Evolutionary conservation across 1,140 invertebrate species (phyloP).

Genomic region (Sweltsa coloradensis): DNA sequence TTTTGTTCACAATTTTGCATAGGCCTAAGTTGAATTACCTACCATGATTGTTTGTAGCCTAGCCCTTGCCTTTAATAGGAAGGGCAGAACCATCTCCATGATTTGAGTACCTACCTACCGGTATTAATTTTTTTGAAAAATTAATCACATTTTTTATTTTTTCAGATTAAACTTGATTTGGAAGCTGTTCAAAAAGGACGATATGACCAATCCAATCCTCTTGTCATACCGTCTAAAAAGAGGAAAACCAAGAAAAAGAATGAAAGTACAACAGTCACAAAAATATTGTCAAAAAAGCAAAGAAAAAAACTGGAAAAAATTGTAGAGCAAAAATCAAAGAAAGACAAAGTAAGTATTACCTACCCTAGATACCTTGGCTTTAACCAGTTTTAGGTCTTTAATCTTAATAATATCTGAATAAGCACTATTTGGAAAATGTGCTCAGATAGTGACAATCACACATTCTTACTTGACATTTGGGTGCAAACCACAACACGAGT

Average conservation of each 20-base stretch:
- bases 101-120: no score
- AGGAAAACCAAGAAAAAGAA: conserved; percentile 55
- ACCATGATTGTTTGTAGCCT: no score
- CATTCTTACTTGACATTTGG: neutral
- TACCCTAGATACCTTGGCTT: neutral
- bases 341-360: conserved; percentile 56
- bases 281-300: conserved; percentile 74
- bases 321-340: conserved; percentile 78
- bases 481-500: neutral
- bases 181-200: conserved; percentile 36
- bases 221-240: conserved; percentile 73
- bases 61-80: no score
- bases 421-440: neutral
- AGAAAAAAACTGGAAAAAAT: conserved; percentile 76
- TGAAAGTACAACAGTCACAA: conserved; percentile 38
- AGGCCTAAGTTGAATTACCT: neutral
- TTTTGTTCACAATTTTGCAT: neutral
- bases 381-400: neutral
- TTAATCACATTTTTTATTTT: conserved; percentile 14
- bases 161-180: conserved; percentile 52
- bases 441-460: neutral
- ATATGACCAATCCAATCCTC: conserved; percentile 62
- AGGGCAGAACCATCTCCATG: no score
- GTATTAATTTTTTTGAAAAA: neutral
- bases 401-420: neutral